Conservation (phyloP, 2,888 invertebrate species). For the Reticulitermes lucifugus region DNA sequence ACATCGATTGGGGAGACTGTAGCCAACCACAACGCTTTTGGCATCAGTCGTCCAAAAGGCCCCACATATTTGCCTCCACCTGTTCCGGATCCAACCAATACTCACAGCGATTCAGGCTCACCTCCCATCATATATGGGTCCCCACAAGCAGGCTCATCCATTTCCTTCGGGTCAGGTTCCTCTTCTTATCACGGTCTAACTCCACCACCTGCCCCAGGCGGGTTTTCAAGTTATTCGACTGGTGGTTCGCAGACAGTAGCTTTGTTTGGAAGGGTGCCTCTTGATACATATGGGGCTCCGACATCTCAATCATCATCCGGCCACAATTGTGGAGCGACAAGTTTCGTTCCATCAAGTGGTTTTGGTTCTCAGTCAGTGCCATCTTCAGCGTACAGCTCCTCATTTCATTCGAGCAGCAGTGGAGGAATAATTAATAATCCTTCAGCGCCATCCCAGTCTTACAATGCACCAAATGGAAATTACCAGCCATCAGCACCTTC, state of each 20-base stretch:
- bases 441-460: conserved; percentile 52
- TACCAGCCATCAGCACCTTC: conserved; percentile 42
- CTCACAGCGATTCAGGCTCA: conserved; percentile 55
- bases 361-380: conserved; percentile 44
- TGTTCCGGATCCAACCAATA: conserved; percentile 64
- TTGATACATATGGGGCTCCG: conserved; percentile 57
- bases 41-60: conserved; percentile 60
- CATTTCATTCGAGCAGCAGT: conserved; percentile 47
- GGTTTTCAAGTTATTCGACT: conserved; percentile 7
- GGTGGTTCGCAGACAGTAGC: conserved; percentile 27
- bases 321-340: conserved; percentile 51
- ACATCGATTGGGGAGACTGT: conserved; percentile 74
- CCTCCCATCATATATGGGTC: conserved; percentile 58
- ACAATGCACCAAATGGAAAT: conserved; percentile 47
- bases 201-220: conserved; percentile 9
- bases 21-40: conserved; percentile 70
- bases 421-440: conserved; percentile 46
- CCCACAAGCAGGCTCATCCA: conserved; percentile 52
- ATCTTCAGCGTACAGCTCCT: conserved; percentile 55
- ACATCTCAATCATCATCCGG: conserved; percentile 56
- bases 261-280: conserved; percentile 31
- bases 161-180: conserved; percentile 18
- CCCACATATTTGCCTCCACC: conserved; percentile 75
- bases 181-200: conserved; percentile 14
- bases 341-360: conserved; percentile 52